Evolutionary conservation across 2,113 vertebrate genomes (phyloP).

Genomic region (Nothocercus julius): DNA sequence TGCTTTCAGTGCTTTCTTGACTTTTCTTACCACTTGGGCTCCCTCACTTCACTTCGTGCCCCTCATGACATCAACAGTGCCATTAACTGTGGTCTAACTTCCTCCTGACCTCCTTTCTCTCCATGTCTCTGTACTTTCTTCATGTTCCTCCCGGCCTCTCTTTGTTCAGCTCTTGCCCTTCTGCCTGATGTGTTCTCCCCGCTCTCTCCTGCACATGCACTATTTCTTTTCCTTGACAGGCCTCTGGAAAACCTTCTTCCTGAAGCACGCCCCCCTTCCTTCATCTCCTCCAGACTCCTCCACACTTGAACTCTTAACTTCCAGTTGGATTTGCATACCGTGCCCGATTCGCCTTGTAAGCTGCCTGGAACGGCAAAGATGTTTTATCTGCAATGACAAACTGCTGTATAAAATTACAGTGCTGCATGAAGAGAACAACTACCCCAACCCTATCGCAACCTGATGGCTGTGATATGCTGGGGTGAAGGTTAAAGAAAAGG

Average conservation of each 20-base stretch:
- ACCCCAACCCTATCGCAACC: not conserved
- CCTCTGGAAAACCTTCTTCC: not conserved
- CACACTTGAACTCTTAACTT: not conserved
- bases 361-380: not conserved
- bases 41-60: not conserved
- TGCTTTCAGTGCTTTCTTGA: not conserved
- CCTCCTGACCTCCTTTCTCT: not conserved
- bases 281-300: constrained; percentile 3
- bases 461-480: not conserved
- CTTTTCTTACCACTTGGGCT: not conserved
- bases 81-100: not conserved
- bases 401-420: not conserved
- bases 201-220: not conserved
- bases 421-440: not conserved
- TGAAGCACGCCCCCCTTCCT: not conserved
- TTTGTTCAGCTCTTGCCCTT: not conserved
- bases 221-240: not conserved
- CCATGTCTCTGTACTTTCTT: not conserved
- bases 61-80: not conserved
- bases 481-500: constrained; percentile 9
- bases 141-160: not conserved
- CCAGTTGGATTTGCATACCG: constrained; percentile 10
- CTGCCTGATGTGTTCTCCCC: not conserved
- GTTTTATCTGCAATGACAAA: constrained; percentile 43
- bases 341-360: not conserved